Evolutionary conservation across 2,113 vertebrate genomes (phyloP), one percentile per base, ranked within the genome.

Genomic region (Oenanthe melanoleuca): DNA sequence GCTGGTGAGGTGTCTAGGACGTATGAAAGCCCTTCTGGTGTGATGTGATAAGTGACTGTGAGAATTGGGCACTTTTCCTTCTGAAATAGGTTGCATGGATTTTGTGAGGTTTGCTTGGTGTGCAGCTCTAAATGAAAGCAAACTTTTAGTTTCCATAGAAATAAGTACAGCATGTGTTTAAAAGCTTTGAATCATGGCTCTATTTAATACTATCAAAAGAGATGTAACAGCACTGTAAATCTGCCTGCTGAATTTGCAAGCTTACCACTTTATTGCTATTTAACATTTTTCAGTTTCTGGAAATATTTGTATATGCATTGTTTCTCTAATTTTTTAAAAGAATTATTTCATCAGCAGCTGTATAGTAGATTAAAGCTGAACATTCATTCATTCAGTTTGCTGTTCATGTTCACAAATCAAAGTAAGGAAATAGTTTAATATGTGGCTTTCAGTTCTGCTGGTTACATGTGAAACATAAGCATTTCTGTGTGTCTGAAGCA

Each of bases 141-240:
- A 93, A 91, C 53, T 81, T 86, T 45, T 69, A 50, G 80, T 92
- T 93, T 89, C 91, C 84, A 61, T 55, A 84, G 91, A 96, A 91
- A 75, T 93, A 81, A 72, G 40, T 57, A 53, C n/a, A 84, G 59
- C 20, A 60, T 70, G 23, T 78, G 24, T 74, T 91, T 67, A 86
- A 89, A 86, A 91, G 57, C 53, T 92, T 87, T 87, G 75, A 86
- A 59, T 81, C n/a, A 18, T 42, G 42, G 37, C 31, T 37, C 21
- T 88, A 13, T 90, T 93, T 88, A 72, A 37, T 89, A 44, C 19
- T 87, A 31, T 71, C 49, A 74, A 78, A 86, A 80, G 56, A 79
- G 31, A 67, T 92, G 59, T 70, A 49, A 24, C 26, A 72, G 24
- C 24, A 84, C 5, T 84, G 56, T 71, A 66, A 73, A 88, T 88